Evolutionary conservation across 2,888 invertebrate species (phyloP).

Genomic region (Thecocarcelia acutangulata): DNA sequence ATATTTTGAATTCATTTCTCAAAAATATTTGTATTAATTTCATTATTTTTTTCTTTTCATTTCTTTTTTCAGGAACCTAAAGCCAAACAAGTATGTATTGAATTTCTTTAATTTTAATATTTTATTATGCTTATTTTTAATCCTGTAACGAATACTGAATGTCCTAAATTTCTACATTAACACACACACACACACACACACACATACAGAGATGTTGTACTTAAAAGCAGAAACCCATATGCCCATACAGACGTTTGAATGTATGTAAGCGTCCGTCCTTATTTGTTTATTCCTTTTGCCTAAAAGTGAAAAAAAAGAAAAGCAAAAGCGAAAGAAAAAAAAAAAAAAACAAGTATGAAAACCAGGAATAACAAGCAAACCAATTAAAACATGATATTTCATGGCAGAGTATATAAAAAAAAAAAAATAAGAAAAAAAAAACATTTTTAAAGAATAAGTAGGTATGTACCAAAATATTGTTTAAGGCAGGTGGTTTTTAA

Average conservation of each 20-base stretch:
- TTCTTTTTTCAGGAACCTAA: slow-evolving; percentile 78
- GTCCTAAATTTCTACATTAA: slow-evolving; percentile 36
- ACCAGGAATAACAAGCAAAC: slow-evolving; percentile 61
- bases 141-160: slow-evolving; percentile 48
- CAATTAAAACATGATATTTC: slow-evolving; percentile 67
- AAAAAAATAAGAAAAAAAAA: slow-evolving; percentile 7
- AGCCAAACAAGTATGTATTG: slow-evolving; percentile 78
- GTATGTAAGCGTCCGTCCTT: neutral
- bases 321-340: neutral
- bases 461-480: slow-evolving; percentile 53
- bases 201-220: too few species aligned
- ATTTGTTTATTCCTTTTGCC: too few species aligned
- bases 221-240: neutral
- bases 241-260: neutral
- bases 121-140: slow-evolving; percentile 31
- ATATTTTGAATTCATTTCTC: slow-evolving; percentile 43
- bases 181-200: neutral
- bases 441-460: slow-evolving; percentile 23
- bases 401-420: slow-evolving; percentile 34
- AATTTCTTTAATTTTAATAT: slow-evolving; percentile 59
- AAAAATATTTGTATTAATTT: slow-evolving; percentile 65
- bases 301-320: too few species aligned
- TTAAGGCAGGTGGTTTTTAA: slow-evolving; percentile 60
- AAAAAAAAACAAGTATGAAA: slow-evolving; percentile 40
- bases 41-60: slow-evolving; percentile 58